These are phyloP conservation scores for Drosophila algonquin DNA, from an alignment of 2,888 invertebrate species.

Conservation along the genomic window DNA sequence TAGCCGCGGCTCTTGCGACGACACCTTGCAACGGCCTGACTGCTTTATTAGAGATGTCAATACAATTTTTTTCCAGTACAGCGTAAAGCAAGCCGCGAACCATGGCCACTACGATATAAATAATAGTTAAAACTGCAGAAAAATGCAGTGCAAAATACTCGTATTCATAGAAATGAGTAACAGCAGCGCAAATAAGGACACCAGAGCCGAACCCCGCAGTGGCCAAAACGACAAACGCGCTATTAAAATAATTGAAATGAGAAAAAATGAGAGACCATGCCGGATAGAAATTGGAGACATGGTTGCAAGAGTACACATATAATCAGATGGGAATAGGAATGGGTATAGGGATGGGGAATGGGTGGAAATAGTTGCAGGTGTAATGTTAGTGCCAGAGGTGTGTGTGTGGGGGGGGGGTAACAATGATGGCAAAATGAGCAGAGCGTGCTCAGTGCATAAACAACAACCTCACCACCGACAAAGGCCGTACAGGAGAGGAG, in stretches of 20 bases:
- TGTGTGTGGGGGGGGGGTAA: slow-evolving; percentile 15
- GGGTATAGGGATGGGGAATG: too few species aligned
- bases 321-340: too few species aligned
- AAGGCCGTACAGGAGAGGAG: background rate
- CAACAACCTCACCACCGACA: slow-evolving; percentile 1
- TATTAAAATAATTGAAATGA: background rate
- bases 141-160: background rate
- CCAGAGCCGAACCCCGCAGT: background rate
- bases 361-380: slow-evolving; percentile 6
- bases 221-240: background rate
- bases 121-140: too few species aligned
- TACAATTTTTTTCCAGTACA: too few species aligned
- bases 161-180: background rate
- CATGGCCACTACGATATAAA: background rate
- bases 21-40: too few species aligned
- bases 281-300: background rate
- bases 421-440: slow-evolving; percentile 69
- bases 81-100: background rate
- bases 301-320: too few species aligned
- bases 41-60: background rate
- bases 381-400: background rate
- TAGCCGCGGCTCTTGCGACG: too few species aligned
- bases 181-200: background rate
- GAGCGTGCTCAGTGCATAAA: slow-evolving; percentile 44
- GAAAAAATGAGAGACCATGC: background rate